These are phyloP conservation scores for Indicator maculatus DNA, from an alignment of 2,113 vertebrate genomes.

Conservation along the genomic window DNA sequence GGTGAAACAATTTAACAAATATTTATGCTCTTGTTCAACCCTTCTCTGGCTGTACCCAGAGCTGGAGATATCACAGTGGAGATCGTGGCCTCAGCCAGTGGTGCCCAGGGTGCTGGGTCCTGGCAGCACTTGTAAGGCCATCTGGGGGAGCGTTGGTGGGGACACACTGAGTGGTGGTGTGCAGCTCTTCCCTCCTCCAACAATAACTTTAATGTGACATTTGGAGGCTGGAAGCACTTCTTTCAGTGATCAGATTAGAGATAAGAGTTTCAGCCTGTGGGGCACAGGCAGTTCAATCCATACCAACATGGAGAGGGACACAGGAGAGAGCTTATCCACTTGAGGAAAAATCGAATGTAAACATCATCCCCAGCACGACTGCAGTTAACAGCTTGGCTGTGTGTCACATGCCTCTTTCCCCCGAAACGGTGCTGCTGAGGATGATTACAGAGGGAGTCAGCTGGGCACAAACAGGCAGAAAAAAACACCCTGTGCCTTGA, in stretches of 20 bases:
- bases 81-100: background rate
- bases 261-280: slow-evolving; percentile 41
- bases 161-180: background rate
- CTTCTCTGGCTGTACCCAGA: background rate
- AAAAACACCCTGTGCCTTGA: background rate
- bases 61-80: background rate
- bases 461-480: slow-evolving; percentile 11
- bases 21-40: background rate
- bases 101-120: background rate
- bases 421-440: slow-evolving; percentile 3
- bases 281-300: slow-evolving; percentile 15
- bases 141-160: rapidly evolving
- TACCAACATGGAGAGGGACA: slow-evolving; percentile 16
- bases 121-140: background rate
- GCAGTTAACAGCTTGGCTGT: slow-evolving; percentile 32
- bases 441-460: slow-evolving; percentile 40
- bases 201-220: slow-evolving; percentile 35
- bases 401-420: slow-evolving; percentile 16
- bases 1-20: background rate
- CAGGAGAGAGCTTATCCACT: slow-evolving; percentile 55
- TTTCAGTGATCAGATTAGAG: slow-evolving; percentile 26
- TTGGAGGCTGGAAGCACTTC: slow-evolving; percentile 18
- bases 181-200: background rate
- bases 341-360: slow-evolving; percentile 57
- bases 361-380: slow-evolving; percentile 31